Conservation (phyloP, 1,140 invertebrate species). For the Drosophila repleta region DNA sequence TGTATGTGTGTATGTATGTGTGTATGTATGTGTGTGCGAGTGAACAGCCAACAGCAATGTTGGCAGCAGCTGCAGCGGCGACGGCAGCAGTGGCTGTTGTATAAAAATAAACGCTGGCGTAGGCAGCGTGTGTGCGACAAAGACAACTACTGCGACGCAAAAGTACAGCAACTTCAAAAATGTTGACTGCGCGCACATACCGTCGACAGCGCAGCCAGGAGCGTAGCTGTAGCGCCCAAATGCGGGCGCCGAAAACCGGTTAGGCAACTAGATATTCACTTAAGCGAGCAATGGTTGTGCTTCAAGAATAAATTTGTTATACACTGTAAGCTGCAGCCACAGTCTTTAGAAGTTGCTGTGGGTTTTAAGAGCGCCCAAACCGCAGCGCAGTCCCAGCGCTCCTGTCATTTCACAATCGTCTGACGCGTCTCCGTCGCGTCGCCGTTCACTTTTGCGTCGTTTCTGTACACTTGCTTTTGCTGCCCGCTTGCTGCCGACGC, state of each 20-base stretch:
- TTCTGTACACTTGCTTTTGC: constrained; percentile 68
- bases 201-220: constrained; percentile 42
- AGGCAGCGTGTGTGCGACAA: constrained; percentile 61
- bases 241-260: constrained; percentile 3
- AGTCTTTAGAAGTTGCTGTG: too few relatives aligned
- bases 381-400: constrained; percentile 11
- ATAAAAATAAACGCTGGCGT: constrained; percentile 74
- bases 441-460: constrained; percentile 75
- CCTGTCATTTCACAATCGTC: constrained; percentile 63
- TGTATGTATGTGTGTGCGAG: constrained; percentile 27
- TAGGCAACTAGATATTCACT: not conserved
- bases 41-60: constrained; percentile 40
- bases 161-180: constrained; percentile 83
- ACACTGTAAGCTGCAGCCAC: too few relatives aligned
- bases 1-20: constrained; percentile 26
- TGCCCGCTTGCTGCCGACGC: constrained; percentile 47
- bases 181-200: constrained; percentile 66
- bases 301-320: too few relatives aligned
- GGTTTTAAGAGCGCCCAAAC: not conserved
- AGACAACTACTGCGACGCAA: constrained; percentile 78
- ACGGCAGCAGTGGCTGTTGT: constrained; percentile 61
- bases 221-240: constrained; percentile 39
- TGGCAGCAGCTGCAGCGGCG: constrained; percentile 50
- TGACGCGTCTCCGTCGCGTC: constrained; percentile 70
- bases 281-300: too few relatives aligned